phyloP scores from a whole-genome alignment of 2,888 invertebrate species.

The Julus scanicus region DNA sequence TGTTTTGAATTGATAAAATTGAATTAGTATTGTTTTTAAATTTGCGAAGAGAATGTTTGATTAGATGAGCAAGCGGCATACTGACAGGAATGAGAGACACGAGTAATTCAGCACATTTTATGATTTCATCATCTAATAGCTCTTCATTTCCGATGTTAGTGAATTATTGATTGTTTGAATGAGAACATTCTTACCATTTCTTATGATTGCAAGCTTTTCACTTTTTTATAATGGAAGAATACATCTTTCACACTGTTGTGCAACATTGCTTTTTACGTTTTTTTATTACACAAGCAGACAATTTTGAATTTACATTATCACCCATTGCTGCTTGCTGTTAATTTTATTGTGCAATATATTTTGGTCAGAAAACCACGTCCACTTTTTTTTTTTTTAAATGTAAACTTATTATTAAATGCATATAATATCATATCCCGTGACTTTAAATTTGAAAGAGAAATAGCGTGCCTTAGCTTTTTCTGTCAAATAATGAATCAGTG shows the following conservation, averaged over 20 bases:
- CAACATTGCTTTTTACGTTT: neutral
- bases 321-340: neutral
- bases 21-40: neutral
- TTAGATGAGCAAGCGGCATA: neutral
- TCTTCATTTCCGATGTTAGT: neutral
- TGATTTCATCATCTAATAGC: neutral
- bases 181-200: conserved; percentile 22
- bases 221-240: neutral
- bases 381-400: no score
- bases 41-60: neutral
- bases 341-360: conserved; percentile 2
- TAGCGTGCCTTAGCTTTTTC: neutral
- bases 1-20: neutral
- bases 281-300: neutral
- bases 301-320: neutral
- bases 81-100: neutral
- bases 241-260: conserved; percentile 2
- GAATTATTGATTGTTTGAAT: neutral
- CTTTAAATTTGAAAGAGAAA: neutral
- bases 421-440: neutral
- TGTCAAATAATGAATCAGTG: neutral
- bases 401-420: no score
- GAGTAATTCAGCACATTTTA: neutral
- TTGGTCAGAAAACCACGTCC: neutral
- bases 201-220: neutral